phyloP scores from a whole-genome alignment of 2,113 vertebrate species.

The Gorsachius goisagi region DNA sequence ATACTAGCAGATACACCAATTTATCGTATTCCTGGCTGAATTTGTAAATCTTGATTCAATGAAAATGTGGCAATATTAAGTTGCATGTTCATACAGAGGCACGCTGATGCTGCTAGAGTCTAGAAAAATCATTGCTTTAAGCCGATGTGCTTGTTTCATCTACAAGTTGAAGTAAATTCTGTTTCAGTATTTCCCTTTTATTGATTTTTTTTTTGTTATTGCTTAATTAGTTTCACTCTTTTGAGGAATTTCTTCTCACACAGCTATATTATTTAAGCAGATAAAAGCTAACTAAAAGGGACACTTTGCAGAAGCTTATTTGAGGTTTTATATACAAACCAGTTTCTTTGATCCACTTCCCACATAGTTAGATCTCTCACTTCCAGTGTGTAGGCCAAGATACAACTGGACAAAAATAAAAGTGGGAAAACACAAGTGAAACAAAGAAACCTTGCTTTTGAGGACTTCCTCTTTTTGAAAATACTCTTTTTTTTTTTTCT shows the following conservation, averaged over 20 bases:
- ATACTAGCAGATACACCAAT: background rate
- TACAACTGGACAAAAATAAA: background rate
- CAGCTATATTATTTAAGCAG: background rate
- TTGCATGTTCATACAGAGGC: background rate
- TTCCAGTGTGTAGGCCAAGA: background rate
- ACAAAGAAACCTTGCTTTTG: background rate
- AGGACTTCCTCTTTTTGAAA: background rate
- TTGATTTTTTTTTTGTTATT: background rate
- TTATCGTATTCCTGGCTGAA: background rate
- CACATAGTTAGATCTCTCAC: background rate
- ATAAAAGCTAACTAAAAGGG: background rate
- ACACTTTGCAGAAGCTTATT: background rate
- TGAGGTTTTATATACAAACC: background rate
- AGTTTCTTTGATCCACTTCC: background rate
- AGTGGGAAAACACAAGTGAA: background rate
- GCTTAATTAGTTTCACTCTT: background rate
- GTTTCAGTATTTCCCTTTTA: background rate
- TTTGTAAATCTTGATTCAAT: background rate
- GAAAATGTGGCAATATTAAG: background rate
- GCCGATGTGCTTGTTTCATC: background rate
- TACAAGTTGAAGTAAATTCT: background rate
- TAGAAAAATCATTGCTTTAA: background rate
- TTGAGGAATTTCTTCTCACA: background rate
- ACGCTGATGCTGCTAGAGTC: background rate
- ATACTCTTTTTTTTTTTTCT: background rate